phyloP scores from a whole-genome alignment of 2,113 vertebrate species.

The Apus apus region DNA sequence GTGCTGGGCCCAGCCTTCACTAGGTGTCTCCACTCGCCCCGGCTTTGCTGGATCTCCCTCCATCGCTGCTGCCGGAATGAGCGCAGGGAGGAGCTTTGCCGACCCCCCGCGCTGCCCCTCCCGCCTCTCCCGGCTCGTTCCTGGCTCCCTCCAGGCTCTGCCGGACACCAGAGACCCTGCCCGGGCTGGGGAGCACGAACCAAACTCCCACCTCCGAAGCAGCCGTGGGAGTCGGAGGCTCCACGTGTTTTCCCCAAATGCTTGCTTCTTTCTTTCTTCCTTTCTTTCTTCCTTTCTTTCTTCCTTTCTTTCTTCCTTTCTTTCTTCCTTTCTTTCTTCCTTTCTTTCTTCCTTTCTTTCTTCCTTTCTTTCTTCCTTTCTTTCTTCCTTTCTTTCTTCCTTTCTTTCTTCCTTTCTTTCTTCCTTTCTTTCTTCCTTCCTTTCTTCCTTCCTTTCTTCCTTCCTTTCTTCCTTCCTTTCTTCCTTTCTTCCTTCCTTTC shows the following conservation, averaged over 20 bases:
- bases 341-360: no score
- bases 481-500: no score
- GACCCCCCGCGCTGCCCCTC: background rate
- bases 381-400: no score
- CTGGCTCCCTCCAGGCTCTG: background rate
- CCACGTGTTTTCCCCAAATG: fast-evolving
- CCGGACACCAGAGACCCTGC: conserved; percentile 72
- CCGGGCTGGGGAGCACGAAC: conserved; percentile 61
- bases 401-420: no score
- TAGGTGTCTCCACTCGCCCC: conserved; percentile 44
- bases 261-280: no score
- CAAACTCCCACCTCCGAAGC: background rate
- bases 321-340: no score
- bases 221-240: background rate
- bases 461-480: no score
- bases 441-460: no score
- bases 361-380: no score
- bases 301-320: no score
- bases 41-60: background rate
- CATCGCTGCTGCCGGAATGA: background rate
- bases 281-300: no score
- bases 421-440: no score
- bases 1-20: background rate
- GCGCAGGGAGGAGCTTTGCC: background rate
- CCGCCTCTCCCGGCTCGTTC: background rate